A percentile compares a stretch with the other conserved stretches of the same genome.
Evolutionary conservation across 2,113 vertebrate genomes (phyloP).

Genomic region (Paraplagusia blochii): DNA sequence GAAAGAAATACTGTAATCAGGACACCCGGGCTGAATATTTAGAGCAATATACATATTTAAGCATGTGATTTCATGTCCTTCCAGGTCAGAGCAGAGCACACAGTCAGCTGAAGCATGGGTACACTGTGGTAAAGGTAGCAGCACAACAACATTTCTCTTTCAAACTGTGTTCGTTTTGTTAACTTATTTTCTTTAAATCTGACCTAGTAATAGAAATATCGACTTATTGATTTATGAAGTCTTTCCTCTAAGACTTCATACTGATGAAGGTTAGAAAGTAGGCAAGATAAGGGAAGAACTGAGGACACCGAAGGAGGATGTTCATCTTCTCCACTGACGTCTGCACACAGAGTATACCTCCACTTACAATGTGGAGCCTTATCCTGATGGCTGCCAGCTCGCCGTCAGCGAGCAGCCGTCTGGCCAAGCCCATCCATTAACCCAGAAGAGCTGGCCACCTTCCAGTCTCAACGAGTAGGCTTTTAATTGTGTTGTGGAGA

Average conservation of each 20-base stretch:
- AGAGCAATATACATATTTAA: slow-evolving; percentile 61
- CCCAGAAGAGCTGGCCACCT: slow-evolving; percentile 63
- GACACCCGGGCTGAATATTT: slow-evolving; percentile 58
- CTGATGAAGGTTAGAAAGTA: slow-evolving; percentile 54
- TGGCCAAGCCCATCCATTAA: slow-evolving; percentile 73
- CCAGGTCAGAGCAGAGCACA: slow-evolving; percentile 44
- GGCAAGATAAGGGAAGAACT: slow-evolving; percentile 35
- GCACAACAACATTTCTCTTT: no score
- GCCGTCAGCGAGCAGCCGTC: slow-evolving; percentile 75
- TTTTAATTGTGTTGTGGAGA: slow-evolving; percentile 57
- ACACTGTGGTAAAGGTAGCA: no score
- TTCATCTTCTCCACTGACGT: slow-evolving; percentile 74
- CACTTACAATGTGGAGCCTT: slow-evolving; percentile 68
- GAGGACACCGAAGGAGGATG: slow-evolving; percentile 50
- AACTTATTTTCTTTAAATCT: no score
- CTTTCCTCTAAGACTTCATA: no score
- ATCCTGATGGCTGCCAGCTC: slow-evolving; percentile 64
- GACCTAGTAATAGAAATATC: no score
- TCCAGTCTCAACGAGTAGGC: slow-evolving; percentile 49
- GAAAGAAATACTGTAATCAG: slow-evolving; percentile 61
- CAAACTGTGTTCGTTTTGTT: no score
- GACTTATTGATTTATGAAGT: slow-evolving; percentile 26
- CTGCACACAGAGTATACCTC: slow-evolving; percentile 62
- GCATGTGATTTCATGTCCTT: slow-evolving; percentile 51
- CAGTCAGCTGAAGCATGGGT: no score